A percentile compares a stretch with the other conserved stretches of the same genome.
phyloP scores from a whole-genome alignment of 2,888 invertebrate species.

The Mesorhabditis belari region DNA sequence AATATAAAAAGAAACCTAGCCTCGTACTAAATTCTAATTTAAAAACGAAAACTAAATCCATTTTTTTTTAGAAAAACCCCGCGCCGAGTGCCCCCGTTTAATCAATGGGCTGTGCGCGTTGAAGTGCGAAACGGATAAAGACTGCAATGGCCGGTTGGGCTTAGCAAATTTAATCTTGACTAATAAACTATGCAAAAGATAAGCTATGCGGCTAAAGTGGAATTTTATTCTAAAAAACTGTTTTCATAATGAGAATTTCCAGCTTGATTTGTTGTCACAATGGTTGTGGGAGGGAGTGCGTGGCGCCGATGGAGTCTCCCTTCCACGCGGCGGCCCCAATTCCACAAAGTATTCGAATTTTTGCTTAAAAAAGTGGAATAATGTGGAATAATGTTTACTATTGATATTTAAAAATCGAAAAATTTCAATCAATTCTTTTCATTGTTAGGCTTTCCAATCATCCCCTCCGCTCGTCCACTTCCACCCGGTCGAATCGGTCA shows the following conservation, averaged over 20 bases:
- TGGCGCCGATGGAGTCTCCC: constrained; percentile 28
- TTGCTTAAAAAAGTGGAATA: too few species aligned
- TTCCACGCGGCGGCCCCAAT: constrained; percentile 21
- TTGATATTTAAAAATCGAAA: too few species aligned
- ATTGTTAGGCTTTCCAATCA: neutral
- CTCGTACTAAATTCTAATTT: neutral
- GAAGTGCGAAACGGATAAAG: constrained; percentile 35
- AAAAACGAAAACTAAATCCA: neutral
- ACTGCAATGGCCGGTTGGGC: constrained; percentile 23
- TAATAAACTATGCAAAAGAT: too few species aligned
- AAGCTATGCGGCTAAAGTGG: too few species aligned
- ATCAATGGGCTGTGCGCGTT: constrained; percentile 40
- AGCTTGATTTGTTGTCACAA: constrained; percentile 42
- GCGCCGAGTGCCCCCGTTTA: constrained; percentile 35
- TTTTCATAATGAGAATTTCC: neutral
- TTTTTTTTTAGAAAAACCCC: constrained; percentile 2
- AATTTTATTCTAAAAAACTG: neutral
- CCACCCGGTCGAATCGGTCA: neutral
- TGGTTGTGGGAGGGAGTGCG: constrained; percentile 47
- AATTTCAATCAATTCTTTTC: constrained; percentile 1
- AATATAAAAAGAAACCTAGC: too few species aligned
- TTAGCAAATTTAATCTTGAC: too few species aligned
- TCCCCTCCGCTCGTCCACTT: neutral
- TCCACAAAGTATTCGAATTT: too few species aligned
- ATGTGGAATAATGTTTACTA: too few species aligned